Evolutionary conservation across 2,797 vertebrate species (phyloP).

Genomic region (Danio choprae): DNA sequence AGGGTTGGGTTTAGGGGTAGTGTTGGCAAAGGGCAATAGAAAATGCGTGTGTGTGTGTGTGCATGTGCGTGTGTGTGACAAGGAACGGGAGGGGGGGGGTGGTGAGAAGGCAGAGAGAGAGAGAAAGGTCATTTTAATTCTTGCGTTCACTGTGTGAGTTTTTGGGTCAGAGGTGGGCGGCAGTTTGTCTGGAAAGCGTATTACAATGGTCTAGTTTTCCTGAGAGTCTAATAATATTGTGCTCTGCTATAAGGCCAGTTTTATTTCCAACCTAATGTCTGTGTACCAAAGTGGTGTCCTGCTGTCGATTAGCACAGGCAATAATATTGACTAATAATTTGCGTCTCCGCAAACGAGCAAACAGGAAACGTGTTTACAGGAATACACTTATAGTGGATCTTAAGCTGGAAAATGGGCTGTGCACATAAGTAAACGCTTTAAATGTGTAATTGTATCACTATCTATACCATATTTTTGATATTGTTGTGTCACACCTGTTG

Average conservation of each 20-base stretch:
- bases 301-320: conserved; percentile 12
- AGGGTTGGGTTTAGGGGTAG: too few species aligned
- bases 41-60: too few species aligned
- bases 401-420: not conserved
- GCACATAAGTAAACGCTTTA: conserved; percentile 1
- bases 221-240: conserved; percentile 1
- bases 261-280: conserved; percentile 2
- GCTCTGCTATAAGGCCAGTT: not conserved
- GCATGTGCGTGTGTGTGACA: too few species aligned
- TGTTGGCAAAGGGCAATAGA: too few species aligned
- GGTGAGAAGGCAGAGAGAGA: conserved; percentile 4
- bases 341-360: not conserved
- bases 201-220: conserved; percentile 9
- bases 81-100: not conserved
- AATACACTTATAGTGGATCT: not conserved
- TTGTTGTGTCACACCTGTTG: too few species aligned
- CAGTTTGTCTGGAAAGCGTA: conserved; percentile 22
- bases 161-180: conserved; percentile 26
- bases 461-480: too few species aligned
- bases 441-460: not conserved
- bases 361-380: conserved; percentile 21
- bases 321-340: conserved; percentile 25
- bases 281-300: conserved; percentile 8
- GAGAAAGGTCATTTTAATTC: conserved; percentile 35
- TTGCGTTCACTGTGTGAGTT: conserved; percentile 27